A percentile compares a stretch with the other conserved stretches of the same genome.
phyloP scores from a whole-genome alignment of 2,113 vertebrate genomes.

The Vulpes vulpes region DNA sequence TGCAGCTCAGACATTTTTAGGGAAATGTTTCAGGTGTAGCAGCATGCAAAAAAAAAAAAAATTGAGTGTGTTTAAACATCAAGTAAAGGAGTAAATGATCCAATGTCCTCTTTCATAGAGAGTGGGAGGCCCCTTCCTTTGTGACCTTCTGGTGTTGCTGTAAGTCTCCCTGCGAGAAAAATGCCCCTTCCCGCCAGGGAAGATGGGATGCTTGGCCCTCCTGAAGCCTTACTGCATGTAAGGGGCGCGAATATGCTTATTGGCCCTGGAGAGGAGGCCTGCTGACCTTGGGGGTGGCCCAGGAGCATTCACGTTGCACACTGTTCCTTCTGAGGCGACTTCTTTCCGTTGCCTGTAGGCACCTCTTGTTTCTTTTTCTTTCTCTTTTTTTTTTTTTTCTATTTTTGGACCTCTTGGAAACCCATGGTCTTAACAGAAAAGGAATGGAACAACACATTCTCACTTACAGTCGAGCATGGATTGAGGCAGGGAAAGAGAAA shows the following conservation, averaged over 20 bases:
- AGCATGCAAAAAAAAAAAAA: not conserved
- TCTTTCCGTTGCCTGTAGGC: not conserved
- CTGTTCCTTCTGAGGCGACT: not conserved
- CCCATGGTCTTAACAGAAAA: not conserved
- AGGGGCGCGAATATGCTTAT: not conserved
- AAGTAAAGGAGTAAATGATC: not conserved
- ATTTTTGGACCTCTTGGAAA: not conserved
- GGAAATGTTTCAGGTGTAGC: not conserved
- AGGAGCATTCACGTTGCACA: not conserved
- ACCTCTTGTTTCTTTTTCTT: not conserved
- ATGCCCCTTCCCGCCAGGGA: not conserved
- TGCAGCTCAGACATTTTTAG: constrained; percentile 31
- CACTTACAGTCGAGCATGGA: not conserved
- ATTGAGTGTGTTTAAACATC: constrained; percentile 32
- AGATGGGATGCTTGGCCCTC: not conserved
- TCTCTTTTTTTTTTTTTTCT: not conserved
- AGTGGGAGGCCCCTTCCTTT: constrained; percentile 33
- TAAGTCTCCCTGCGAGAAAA: not conserved
- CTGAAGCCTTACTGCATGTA: not conserved
- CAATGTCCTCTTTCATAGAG: constrained; percentile 40
- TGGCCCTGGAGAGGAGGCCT: not conserved
- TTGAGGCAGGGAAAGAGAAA: not conserved
- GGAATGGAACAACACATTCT: not conserved
- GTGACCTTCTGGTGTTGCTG: constrained; percentile 50
- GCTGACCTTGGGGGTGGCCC: not conserved